These are phyloP conservation scores for Mercenaria mercenaria DNA, from an alignment of 1,140 invertebrate genomes.

Conservation along the genomic window DNA sequence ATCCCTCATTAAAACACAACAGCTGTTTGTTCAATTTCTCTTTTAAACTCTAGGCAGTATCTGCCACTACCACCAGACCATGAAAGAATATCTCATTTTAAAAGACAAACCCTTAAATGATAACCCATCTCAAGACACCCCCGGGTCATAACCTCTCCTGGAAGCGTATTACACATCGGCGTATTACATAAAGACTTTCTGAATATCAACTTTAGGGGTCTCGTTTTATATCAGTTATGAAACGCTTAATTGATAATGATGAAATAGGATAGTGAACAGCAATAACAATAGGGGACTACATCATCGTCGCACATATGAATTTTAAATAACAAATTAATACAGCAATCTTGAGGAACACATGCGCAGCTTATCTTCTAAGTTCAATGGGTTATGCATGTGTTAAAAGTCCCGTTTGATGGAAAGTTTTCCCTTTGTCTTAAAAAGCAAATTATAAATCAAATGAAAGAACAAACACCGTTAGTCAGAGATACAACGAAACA, in stretches of 20 bases:
- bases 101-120: slow-evolving; percentile 44
- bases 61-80: neutral
- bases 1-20: neutral
- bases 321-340: slow-evolving; percentile 47
- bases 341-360: neutral
- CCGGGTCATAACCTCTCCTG: neutral
- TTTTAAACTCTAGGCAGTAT: neutral
- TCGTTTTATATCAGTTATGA: slow-evolving; percentile 12
- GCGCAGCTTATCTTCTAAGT: slow-evolving; percentile 16
- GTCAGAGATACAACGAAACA: too few relatives aligned
- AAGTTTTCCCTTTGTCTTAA: neutral
- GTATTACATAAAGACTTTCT: slow-evolving; percentile 27
- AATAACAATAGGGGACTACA: slow-evolving; percentile 6
- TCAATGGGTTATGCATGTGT: slow-evolving; percentile 31
- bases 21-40: slow-evolving; percentile 20
- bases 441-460: neutral
- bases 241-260: slow-evolving; percentile 41
- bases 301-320: slow-evolving; percentile 29
- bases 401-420: neutral
- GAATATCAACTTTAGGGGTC: slow-evolving; percentile 23
- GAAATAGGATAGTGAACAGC: slow-evolving; percentile 11
- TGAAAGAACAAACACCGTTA: neutral
- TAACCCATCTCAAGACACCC: slow-evolving; percentile 10
- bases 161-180: neutral
- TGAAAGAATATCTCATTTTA: slow-evolving; percentile 3